Percentiles rank a stretch among this genome's conserved stretches.
These are phyloP conservation scores for Fundulus diaphanus DNA, from an alignment of 2,797 vertebrate species.

Conservation along the genomic window DNA sequence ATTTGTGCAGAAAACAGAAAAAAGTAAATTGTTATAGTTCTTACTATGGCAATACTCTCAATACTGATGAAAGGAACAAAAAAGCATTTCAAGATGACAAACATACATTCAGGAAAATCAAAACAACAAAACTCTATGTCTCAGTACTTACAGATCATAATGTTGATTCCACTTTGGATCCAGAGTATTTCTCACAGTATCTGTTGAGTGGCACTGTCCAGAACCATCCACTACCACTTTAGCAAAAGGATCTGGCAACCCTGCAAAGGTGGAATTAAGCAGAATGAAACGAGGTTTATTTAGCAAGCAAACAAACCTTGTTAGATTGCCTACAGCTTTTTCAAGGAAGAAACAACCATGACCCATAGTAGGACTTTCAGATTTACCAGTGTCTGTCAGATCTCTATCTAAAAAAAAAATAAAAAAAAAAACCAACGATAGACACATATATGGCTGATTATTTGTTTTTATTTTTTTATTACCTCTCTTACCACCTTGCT, in stretches of 20 bases:
- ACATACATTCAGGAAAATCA: background rate
- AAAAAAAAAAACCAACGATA: background rate
- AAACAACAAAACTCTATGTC: background rate
- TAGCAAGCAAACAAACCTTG: conserved; percentile 1
- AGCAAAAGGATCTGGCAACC: conserved; percentile 97
- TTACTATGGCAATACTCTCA: background rate
- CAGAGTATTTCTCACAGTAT: conserved; percentile 98
- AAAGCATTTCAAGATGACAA: conserved; percentile 1
- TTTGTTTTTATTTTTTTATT: background rate
- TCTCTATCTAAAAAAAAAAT: background rate
- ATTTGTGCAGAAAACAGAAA: too few relatives aligned
- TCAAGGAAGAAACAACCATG: background rate
- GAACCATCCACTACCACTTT: conserved; percentile 99
- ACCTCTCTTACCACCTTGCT: too few relatives aligned
- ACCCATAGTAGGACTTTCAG: background rate
- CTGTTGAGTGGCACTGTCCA: conserved; percentile 98
- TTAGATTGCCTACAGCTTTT: background rate
- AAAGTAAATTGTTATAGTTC: too few relatives aligned
- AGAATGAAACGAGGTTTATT: background rate
- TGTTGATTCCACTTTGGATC: conserved; percentile 99
- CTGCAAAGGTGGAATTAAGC: conserved; percentile 69
- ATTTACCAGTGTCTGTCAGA: background rate
- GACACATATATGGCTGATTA: background rate
- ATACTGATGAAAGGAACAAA: background rate
- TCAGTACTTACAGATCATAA: conserved; percentile 93